Percentiles rank a stretch among this genome's conserved stretches.
phyloP scores from a whole-genome alignment of 1,140 invertebrate genomes.

The Teleopsis dalmanni region DNA sequence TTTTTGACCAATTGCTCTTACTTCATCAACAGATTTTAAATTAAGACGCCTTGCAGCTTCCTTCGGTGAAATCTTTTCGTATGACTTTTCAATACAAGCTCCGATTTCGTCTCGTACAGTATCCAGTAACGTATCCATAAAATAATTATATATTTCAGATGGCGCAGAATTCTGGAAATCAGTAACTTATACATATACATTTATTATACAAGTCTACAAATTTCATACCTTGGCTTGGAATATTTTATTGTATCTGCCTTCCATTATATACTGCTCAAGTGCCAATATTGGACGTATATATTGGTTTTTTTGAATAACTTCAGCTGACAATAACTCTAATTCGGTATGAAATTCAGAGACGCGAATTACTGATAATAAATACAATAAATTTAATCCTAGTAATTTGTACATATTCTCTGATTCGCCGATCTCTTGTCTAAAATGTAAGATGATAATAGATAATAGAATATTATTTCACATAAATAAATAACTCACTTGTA shows the following conservation, averaged over 20 bases:
- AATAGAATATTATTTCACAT: background rate
- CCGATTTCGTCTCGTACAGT: conserved; percentile 96
- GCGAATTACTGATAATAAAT: conserved; percentile 91
- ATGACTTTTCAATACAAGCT: conserved; percentile 92
- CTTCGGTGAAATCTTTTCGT: conserved; percentile 77
- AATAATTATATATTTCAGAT: conserved; percentile 89
- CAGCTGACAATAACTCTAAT: conserved; percentile 86
- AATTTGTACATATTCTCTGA: conserved; percentile 94
- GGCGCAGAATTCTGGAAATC: conserved; percentile 82
- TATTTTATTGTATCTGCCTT: conserved; percentile 96
- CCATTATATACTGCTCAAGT: conserved; percentile 98
- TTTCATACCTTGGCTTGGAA: conserved; percentile 50
- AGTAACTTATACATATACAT: background rate
- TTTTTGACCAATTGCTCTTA: conserved; percentile 74
- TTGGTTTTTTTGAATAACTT: conserved; percentile 86
- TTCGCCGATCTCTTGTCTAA: conserved; percentile 71
- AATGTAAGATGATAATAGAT: background rate
- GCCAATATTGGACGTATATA: conserved; percentile 93
- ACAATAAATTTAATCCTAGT: conserved; percentile 89
- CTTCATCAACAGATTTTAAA: conserved; percentile 65
- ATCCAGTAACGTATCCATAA: conserved; percentile 93
- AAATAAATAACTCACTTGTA: conserved; percentile 63
- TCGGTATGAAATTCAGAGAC: conserved; percentile 99
- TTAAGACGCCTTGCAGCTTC: conserved; percentile 89
- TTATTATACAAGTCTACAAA: background rate